Conservation (phyloP, 2,888 invertebrate species). For the Syritta pipiens region DNA sequence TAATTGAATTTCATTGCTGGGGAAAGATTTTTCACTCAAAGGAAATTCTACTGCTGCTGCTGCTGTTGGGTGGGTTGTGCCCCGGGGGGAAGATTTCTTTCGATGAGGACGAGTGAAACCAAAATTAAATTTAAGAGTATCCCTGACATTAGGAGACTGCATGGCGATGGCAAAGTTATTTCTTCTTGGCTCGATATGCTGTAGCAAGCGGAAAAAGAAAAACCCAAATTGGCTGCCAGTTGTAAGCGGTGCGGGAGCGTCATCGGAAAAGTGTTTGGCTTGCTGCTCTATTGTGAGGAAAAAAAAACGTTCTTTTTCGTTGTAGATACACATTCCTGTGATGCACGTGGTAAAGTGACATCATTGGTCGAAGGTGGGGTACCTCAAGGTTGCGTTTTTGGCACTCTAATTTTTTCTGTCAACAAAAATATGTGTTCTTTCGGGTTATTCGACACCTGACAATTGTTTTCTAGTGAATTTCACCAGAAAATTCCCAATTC, state of each 20-base stretch:
- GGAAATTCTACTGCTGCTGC: not conserved
- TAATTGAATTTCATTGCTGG: slow-evolving; percentile 42
- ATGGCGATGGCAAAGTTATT: slow-evolving; percentile 56
- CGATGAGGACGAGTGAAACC: not conserved
- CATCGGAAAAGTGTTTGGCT: slow-evolving; percentile 36
- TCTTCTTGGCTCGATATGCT: slow-evolving; percentile 32
- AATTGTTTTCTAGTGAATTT: too few relatives aligned
- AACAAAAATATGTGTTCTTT: too few relatives aligned
- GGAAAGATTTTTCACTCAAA: slow-evolving; percentile 24
- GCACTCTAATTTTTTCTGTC: not conserved
- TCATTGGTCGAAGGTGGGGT: not conserved
- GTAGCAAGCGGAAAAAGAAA: not conserved
- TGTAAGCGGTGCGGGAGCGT: slow-evolving; percentile 23
- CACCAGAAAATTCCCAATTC: too few relatives aligned
- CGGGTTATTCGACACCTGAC: too few relatives aligned
- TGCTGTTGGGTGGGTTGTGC: slow-evolving; percentile 21
- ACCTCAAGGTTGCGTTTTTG: slow-evolving; percentile 8
- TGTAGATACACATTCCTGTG: too few relatives aligned
- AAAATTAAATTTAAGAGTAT: slow-evolving; percentile 52
- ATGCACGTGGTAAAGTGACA: too few relatives aligned
- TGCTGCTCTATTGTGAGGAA: not conserved
- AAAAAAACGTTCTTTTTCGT: too few relatives aligned
- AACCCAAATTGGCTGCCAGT: slow-evolving; percentile 13
- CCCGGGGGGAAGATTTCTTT: not conserved
- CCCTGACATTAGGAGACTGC: slow-evolving; percentile 67